Conservation (phyloP, 1,140 invertebrate species). For the Saccostrea glomerata region DNA sequence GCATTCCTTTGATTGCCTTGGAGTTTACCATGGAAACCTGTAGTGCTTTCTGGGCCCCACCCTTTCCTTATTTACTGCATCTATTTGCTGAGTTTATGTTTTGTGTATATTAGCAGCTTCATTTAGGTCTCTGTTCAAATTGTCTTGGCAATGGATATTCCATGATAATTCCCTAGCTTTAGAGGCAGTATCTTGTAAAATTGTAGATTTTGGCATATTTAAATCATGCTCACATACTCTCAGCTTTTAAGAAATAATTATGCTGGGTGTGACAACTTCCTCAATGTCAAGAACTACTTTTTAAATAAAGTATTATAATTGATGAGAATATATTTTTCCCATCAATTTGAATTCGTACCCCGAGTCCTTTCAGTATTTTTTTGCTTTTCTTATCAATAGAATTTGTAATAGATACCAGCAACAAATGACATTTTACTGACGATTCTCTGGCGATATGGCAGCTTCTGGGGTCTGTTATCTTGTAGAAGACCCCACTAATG, state of each 20-base stretch:
- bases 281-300: neutral
- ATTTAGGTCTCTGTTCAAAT: too few species aligned
- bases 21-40: constrained; percentile 18
- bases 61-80: constrained; percentile 13
- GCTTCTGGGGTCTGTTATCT: neutral
- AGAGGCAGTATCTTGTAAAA: neutral
- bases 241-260: neutral
- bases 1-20: constrained; percentile 1
- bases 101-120: neutral
- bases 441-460: neutral
- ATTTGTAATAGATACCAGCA: neutral
- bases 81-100: neutral
- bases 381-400: constrained; percentile 26
- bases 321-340: neutral
- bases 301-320: neutral
- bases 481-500: constrained; percentile 27
- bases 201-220: neutral
- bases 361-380: neutral
- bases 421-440: constrained; percentile 32
- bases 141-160: too few species aligned
- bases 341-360: neutral
- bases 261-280: neutral
- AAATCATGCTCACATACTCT: neutral
- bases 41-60: neutral
- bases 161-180: neutral